These are phyloP conservation scores for Metellina segmentata DNA, from an alignment of 2,888 invertebrate genomes.

Conservation along the genomic window DNA sequence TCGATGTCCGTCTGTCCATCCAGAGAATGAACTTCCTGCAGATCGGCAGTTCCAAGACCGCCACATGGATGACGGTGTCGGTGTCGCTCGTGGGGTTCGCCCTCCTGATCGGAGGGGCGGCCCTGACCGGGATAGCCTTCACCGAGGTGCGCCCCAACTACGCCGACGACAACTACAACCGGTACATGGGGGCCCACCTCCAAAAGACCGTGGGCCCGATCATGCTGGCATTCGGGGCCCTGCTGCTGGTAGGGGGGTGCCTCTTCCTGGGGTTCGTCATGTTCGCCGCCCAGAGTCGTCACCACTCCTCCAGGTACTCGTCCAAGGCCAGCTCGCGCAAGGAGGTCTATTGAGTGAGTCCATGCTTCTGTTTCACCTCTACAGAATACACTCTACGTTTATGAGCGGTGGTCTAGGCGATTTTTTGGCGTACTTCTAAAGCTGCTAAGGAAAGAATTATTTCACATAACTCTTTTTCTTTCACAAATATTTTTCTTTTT, in stretches of 20 bases:
- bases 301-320: background rate
- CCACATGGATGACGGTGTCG: constrained; percentile 76
- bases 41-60: constrained; percentile 76
- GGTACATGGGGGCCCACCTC: constrained; percentile 78
- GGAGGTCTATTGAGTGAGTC: constrained; percentile 34
- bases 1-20: background rate
- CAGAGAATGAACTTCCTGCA: constrained; percentile 62
- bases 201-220: constrained; percentile 78
- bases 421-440: no score
- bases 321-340: constrained; percentile 34
- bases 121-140: constrained; percentile 77
- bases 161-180: constrained; percentile 78
- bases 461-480: no score
- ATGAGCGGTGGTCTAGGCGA: no score
- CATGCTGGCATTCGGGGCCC: constrained; percentile 75
- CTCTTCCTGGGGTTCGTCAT: constrained; percentile 76
- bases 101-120: constrained; percentile 78
- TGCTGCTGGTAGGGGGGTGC: constrained; percentile 77
- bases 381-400: no score
- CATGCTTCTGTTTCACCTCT: no score
- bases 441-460: no score
- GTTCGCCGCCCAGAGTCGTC: constrained; percentile 48
- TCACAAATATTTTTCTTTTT: no score
- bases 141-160: constrained; percentile 78
- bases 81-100: constrained; percentile 76